Percentiles rank a stretch among this genome's conserved stretches.
These are phyloP conservation scores for Lithobates pipiens DNA, from an alignment of 2,797 vertebrate genomes.

Conservation along the genomic window DNA sequence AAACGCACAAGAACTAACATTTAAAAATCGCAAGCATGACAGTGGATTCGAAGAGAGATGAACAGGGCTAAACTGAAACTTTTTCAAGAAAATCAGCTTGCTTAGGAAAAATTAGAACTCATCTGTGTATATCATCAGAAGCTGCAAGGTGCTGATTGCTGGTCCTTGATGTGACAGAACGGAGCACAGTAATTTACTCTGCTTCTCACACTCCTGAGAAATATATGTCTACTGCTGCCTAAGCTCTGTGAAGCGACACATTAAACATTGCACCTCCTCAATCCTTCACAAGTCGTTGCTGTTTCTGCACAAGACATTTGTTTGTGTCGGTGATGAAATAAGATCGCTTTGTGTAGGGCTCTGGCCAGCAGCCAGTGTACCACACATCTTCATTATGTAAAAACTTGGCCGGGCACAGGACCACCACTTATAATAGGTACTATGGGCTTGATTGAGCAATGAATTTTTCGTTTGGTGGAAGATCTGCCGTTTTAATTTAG, in stretches of 20 bases:
- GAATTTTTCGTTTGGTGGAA: conserved; percentile 6
- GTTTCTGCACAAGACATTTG: conserved; percentile 35
- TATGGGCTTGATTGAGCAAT: conserved; percentile 12
- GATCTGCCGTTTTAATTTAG: neutral
- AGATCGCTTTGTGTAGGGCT: conserved; percentile 43
- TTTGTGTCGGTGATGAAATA: conserved; percentile 47
- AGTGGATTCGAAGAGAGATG: too few species aligned
- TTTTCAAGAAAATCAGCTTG: neutral
- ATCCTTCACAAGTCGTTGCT: conserved; percentile 46
- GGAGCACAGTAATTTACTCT: conserved; percentile 1
- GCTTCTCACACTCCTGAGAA: conserved; percentile 29
- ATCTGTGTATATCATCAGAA: neutral
- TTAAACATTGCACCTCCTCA: conserved; percentile 38
- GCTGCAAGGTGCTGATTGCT: neutral
- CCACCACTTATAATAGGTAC: conserved; percentile 13
- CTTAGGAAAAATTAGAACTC: neutral
- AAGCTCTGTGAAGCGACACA: conserved; percentile 7
- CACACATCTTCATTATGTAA: conserved; percentile 21
- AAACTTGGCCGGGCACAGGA: conserved; percentile 5
- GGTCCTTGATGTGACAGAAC: neutral
- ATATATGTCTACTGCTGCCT: conserved; percentile 16
- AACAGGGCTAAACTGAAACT: neutral
- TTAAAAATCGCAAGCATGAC: too few species aligned
- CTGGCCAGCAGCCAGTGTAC: conserved; percentile 26
- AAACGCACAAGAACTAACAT: too few species aligned